Percentiles rank a stretch among this genome's conserved stretches.
phyloP scores from a whole-genome alignment of 2,888 invertebrate genomes.

The Corbicula japonica region DNA sequence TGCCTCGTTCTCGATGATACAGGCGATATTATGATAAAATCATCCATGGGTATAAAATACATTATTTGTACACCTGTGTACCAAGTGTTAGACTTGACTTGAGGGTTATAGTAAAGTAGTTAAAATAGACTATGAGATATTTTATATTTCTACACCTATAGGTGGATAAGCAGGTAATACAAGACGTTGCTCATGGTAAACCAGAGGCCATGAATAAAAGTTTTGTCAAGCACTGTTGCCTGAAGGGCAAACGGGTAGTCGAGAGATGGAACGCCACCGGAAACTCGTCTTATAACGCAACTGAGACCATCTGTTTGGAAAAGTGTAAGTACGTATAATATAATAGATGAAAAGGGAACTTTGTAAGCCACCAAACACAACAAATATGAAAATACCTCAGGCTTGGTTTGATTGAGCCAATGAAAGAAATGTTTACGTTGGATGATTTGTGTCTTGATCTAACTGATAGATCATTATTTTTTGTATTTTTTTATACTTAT shows the following conservation, averaged over 20 bases:
- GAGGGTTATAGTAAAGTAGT: not conserved
- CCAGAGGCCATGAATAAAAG: conserved; percentile 32
- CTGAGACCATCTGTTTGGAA: not conserved
- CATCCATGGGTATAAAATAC: not conserved
- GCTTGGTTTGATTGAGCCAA: not conserved
- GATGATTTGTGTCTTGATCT: not conserved
- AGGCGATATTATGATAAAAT: not conserved
- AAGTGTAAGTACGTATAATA: too few species aligned
- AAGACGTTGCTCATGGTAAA: conserved; percentile 65
- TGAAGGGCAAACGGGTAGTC: conserved; percentile 5
- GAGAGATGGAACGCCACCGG: not conserved
- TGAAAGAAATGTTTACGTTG: not conserved
- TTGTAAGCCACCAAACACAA: conserved; percentile 1
- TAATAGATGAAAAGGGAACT: not conserved
- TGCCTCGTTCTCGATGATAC: not conserved
- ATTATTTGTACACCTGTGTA: not conserved
- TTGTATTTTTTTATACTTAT: not conserved
- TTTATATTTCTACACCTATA: conserved; percentile 17
- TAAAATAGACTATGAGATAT: not conserved
- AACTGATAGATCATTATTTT: not conserved
- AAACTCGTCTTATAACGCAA: not conserved
- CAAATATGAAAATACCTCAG: not conserved
- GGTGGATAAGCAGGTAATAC: conserved; percentile 73
- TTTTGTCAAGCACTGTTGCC: conserved; percentile 60
- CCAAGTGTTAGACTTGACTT: not conserved